phyloP scores from a whole-genome alignment of 2,888 invertebrate genomes.

The Yponomeuta evonymella region DNA sequence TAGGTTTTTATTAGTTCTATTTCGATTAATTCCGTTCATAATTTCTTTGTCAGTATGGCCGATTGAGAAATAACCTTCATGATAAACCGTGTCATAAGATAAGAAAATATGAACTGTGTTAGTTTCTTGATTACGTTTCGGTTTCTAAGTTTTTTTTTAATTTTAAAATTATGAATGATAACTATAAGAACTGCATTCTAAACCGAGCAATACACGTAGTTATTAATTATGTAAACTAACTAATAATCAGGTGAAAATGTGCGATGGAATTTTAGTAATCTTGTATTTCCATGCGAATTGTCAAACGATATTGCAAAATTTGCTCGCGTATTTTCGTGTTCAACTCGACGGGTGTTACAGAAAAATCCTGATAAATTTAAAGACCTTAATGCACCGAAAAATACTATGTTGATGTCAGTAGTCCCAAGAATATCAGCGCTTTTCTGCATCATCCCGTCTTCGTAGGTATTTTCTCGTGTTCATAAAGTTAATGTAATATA shows the following conservation, averaged over 20 bases:
- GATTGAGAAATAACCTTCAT: background rate
- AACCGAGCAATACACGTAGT: slow-evolving; percentile 46
- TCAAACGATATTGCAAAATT: no score
- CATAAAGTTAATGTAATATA: slow-evolving; percentile 32
- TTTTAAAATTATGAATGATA: slow-evolving; percentile 5
- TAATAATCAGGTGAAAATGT: background rate
- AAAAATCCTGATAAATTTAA: no score
- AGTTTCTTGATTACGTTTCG: slow-evolving; percentile 33
- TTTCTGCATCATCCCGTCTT: no score
- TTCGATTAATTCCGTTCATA: background rate
- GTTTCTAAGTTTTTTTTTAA: slow-evolving; percentile 1
- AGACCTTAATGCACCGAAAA: no score
- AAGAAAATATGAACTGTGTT: background rate
- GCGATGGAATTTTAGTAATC: no score
- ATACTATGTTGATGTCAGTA: no score
- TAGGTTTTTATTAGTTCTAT: background rate
- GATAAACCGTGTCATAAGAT: background rate
- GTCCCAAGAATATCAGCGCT: no score
- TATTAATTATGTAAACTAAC: slow-evolving; percentile 29
- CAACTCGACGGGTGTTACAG: no score
- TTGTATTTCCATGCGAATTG: no score
- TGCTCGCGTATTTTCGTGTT: no score
- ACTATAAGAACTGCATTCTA: slow-evolving; percentile 29
- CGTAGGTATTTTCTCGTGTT: slow-evolving; percentile 36
- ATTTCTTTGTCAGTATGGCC: background rate